These are phyloP conservation scores for Clanis bilineata DNA, from an alignment of 2,888 invertebrate genomes.

Conservation along the genomic window DNA sequence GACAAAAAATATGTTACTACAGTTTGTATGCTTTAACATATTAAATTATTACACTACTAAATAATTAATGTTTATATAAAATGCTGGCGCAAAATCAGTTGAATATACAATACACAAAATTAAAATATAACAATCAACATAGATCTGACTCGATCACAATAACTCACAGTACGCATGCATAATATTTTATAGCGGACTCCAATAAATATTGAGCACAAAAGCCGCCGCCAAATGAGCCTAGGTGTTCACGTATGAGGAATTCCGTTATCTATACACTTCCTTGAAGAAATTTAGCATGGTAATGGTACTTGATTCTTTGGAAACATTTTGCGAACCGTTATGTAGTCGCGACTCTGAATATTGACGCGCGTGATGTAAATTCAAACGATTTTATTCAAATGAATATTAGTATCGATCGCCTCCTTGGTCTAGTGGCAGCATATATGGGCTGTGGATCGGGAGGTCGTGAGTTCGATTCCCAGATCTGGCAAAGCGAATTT, in stretches of 20 bases:
- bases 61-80: too few relatives aligned
- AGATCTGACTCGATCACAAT: not conserved
- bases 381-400: constrained; percentile 47
- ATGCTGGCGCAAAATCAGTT: not conserved
- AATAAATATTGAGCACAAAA: constrained; percentile 14
- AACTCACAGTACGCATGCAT: not conserved
- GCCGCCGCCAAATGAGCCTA: constrained; percentile 14
- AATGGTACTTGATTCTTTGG: constrained; percentile 52
- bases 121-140: not conserved
- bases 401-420: constrained; percentile 37
- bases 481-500: too few relatives aligned
- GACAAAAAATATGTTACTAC: too few relatives aligned
- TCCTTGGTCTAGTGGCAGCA: too few relatives aligned
- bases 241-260: constrained; percentile 30
- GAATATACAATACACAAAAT: not conserved
- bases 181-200: not conserved
- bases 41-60: too few relatives aligned
- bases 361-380: constrained; percentile 60
- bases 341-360: constrained; percentile 55
- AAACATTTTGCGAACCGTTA: constrained; percentile 63
- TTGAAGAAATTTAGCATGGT: constrained; percentile 57
- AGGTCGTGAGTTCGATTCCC: too few relatives aligned
- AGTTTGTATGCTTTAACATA: too few relatives aligned
- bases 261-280: constrained; percentile 52
- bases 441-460: too few relatives aligned